These are phyloP conservation scores for Hippocampus zosterae DNA, from an alignment of 2,113 vertebrate species.

Conservation along the genomic window DNA sequence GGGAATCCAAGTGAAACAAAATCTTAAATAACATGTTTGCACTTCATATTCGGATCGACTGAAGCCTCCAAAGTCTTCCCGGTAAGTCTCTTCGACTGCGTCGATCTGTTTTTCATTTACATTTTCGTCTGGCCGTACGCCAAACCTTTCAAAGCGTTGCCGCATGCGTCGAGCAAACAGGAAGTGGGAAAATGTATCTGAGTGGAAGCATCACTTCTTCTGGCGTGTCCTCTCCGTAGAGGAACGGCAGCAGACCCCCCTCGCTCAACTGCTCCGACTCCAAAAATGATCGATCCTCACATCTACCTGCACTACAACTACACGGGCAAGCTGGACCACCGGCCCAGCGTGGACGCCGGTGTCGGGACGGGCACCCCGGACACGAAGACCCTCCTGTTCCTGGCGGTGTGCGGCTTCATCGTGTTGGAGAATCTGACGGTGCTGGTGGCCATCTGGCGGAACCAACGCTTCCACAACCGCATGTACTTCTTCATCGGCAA, in stretches of 20 bases:
- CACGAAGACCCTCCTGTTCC: slow-evolving; percentile 72
- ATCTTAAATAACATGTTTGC: slow-evolving; percentile 1
- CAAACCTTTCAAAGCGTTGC: not conserved
- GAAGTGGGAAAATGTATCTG: not conserved
- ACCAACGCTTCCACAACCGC: slow-evolving; percentile 90
- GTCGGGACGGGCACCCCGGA: slow-evolving; percentile 49
- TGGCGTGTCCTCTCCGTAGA: not conserved
- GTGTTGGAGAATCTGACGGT: slow-evolving; percentile 93
- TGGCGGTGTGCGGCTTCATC: slow-evolving; percentile 87
- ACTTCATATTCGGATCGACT: not conserved
- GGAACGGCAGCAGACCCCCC: slow-evolving; percentile 14
- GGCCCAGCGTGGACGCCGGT: slow-evolving; percentile 46
- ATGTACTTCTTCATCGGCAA: slow-evolving; percentile 99
- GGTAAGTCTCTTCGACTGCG: not conserved
- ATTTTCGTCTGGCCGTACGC: not conserved
- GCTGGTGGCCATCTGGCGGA: slow-evolving; percentile 91
- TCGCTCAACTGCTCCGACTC: slow-evolving; percentile 32
- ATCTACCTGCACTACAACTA: slow-evolving; percentile 85
- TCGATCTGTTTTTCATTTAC: not conserved
- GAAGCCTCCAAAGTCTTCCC: not conserved
- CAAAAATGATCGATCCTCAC: slow-evolving; percentile 66
- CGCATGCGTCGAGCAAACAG: slow-evolving; percentile 1
- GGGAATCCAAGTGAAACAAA: not conserved
- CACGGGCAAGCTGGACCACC: slow-evolving; percentile 81
- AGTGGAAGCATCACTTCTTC: not conserved